Evolutionary conservation across 2,797 vertebrate genomes (phyloP).

Genomic region (Tolypeutes matacus): DNA sequence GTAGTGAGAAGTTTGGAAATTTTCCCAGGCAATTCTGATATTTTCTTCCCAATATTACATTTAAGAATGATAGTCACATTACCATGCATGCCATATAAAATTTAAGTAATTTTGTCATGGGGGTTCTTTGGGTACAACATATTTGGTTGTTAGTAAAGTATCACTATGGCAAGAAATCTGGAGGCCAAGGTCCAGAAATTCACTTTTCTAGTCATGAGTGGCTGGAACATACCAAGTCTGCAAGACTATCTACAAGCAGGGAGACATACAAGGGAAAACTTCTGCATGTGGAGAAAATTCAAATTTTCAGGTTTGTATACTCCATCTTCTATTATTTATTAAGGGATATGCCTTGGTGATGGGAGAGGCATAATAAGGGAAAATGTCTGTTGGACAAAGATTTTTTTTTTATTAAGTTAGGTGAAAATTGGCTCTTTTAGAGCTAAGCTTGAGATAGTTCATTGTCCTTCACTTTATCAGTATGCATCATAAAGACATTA

Average conservation of each 20-base stretch:
- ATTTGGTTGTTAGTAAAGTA: not conserved
- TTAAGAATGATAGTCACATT: not conserved
- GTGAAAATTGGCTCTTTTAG: not conserved
- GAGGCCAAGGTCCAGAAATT: not conserved
- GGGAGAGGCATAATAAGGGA: not conserved
- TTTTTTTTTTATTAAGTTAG: not conserved
- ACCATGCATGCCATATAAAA: not conserved
- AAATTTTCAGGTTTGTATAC: not conserved
- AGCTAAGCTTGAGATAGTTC: not conserved
- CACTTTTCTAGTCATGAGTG: not conserved
- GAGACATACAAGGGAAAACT: not conserved
- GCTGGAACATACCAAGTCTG: not conserved
- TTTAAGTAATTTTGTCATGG: not conserved
- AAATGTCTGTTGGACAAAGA: not conserved
- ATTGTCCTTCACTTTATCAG: not conserved
- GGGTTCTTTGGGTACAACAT: not conserved
- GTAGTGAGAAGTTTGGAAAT: not conserved
- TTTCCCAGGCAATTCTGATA: not conserved
- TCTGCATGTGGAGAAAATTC: not conserved
- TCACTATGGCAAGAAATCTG: not conserved
- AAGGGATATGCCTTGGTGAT: slow-evolving; percentile 12
- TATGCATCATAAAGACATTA: not conserved
- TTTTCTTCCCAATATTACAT: not conserved
- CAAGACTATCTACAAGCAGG: not conserved
- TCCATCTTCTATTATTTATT: not conserved